These are phyloP conservation scores for Arbacia lixula DNA, from an alignment of 53 echinoderm and acorn worm species.

Conservation along the genomic window DNA sequence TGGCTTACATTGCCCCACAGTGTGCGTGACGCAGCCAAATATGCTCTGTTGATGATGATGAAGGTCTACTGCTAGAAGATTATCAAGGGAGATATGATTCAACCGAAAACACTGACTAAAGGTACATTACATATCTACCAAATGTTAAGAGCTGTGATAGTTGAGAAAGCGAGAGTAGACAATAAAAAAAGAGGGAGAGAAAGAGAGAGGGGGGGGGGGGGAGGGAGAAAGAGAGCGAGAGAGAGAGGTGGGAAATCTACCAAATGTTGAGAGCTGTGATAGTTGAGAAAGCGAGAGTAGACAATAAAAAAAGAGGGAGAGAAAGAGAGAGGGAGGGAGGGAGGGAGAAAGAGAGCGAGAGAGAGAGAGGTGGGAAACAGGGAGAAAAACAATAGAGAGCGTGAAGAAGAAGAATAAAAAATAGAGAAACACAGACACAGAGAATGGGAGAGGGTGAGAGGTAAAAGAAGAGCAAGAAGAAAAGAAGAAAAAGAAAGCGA, in stretches of 20 bases:
- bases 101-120: no score
- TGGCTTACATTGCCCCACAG: no score
- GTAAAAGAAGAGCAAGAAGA: no score
- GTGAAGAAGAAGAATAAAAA: background rate
- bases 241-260: background rate
- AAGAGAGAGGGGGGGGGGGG: background rate
- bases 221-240: background rate
- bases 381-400: background rate
- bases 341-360: background rate
- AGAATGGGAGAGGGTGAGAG: background rate
- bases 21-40: no score
- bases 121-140: no score
- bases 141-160: no score
- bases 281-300: background rate
- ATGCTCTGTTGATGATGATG: no score
- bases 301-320: background rate
- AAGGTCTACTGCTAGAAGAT: no score
- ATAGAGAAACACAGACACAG: background rate
- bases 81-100: no score
- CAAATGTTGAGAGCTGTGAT: background rate
- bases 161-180: background rate
- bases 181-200: background rate
- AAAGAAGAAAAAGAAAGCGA: no score
- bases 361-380: background rate
- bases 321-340: background rate